phyloP scores from a whole-genome alignment of 2,797 vertebrate species.

The Manis javanica region DNA sequence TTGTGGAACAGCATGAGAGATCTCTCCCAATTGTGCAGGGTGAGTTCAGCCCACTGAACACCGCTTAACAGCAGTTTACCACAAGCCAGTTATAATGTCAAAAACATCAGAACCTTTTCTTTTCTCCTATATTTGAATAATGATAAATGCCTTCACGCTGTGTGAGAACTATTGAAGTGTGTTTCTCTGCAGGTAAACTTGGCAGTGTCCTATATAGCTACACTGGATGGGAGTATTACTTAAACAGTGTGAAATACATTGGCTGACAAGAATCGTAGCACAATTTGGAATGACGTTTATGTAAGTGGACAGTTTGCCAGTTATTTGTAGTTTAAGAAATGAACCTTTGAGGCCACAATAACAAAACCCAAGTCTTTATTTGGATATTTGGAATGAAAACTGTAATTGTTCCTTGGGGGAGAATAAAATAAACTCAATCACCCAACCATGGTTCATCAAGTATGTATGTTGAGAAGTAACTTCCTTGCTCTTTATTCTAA shows the following conservation, averaged over 20 bases:
- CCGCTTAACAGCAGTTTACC: conserved; percentile 74
- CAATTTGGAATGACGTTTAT: conserved; percentile 61
- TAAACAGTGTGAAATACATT: conserved; percentile 77
- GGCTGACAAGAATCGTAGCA: conserved; percentile 68
- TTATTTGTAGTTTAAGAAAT: conserved; percentile 60
- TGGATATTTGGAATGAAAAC: conserved; percentile 56
- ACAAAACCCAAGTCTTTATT: conserved; percentile 36
- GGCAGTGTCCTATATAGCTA: conserved; percentile 72
- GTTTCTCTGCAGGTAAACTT: conserved; percentile 84
- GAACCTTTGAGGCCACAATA: conserved; percentile 4
- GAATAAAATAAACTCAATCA: conserved; percentile 16
- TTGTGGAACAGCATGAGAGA: conserved; percentile 56
- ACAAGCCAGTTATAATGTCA: conserved; percentile 74
- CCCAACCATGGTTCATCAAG: neutral
- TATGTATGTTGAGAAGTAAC: neutral
- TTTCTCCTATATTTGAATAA: conserved; percentile 80
- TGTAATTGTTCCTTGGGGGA: conserved; percentile 47
- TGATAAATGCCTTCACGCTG: conserved; percentile 83
- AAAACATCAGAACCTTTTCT: conserved; percentile 74
- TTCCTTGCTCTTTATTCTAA: conserved; percentile 26
- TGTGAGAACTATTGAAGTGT: conserved; percentile 81
- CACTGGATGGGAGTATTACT: conserved; percentile 61
- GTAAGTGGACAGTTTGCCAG: conserved; percentile 49
- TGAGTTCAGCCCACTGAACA: conserved; percentile 66
- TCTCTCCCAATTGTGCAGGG: conserved; percentile 65